Conservation (phyloP, 2,797 vertebrate genomes). For the Hephaestus fuliginosus region DNA sequence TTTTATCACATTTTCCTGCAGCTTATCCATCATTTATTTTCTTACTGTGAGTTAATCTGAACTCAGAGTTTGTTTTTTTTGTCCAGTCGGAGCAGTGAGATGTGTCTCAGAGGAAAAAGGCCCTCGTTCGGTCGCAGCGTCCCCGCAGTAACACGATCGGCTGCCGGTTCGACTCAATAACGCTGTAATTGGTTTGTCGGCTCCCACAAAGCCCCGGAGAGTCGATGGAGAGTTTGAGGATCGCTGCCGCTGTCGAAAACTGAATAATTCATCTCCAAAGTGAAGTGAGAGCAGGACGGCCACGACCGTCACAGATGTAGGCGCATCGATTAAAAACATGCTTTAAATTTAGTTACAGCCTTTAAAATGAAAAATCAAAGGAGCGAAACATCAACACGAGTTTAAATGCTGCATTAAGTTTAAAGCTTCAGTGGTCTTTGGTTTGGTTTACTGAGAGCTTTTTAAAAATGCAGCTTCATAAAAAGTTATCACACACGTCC, state of each 20-base stretch:
- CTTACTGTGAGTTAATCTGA: background rate
- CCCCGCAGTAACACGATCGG: constrained; percentile 40
- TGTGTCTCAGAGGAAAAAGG: background rate
- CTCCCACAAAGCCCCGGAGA: constrained; percentile 36
- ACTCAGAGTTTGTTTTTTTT: background rate
- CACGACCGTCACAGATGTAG: background rate
- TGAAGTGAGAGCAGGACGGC: background rate
- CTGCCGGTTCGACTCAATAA: constrained; percentile 42
- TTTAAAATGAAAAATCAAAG: background rate
- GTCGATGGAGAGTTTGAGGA: background rate
- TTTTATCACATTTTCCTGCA: background rate
- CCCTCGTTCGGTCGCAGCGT: background rate
- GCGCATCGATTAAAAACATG: background rate
- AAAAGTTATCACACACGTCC: background rate
- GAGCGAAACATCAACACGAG: background rate
- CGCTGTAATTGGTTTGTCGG: constrained; percentile 34
- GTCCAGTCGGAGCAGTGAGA: background rate
- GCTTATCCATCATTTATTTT: background rate
- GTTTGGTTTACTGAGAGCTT: background rate
- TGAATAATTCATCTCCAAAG: background rate
- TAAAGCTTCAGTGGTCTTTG: background rate
- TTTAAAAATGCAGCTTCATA: background rate
- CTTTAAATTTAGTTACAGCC: background rate
- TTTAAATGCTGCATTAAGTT: background rate
- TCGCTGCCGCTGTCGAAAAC: background rate